phyloP scores from a whole-genome alignment of 2,888 invertebrate species.

The Drosophila nr. perissopoda region DNA sequence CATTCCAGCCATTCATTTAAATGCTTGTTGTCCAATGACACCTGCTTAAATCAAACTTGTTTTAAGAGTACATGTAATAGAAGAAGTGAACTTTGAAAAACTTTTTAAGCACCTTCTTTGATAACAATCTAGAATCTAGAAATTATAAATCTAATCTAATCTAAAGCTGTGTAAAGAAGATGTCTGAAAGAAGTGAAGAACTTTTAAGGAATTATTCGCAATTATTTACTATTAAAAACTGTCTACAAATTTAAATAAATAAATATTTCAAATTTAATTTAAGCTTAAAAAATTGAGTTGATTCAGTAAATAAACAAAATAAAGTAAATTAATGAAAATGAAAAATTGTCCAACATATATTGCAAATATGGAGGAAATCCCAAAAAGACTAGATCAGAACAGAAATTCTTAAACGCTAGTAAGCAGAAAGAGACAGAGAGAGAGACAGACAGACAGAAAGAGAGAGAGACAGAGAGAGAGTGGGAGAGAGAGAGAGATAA shows the following conservation, averaged over 20 bases:
- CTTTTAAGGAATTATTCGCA: not conserved
- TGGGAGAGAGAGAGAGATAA: not conserved
- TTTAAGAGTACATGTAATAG: no score
- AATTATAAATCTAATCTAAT: not conserved
- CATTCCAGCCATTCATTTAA: conserved; percentile 23
- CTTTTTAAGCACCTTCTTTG: not conserved
- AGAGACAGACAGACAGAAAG: not conserved
- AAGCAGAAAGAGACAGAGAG: not conserved
- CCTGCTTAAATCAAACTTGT: not conserved
- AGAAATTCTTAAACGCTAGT: not conserved
- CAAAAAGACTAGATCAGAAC: not conserved
- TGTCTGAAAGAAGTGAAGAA: not conserved
- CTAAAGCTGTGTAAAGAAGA: not conserved
- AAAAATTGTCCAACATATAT: not conserved
- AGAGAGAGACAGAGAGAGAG: no score
- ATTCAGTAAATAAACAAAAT: not conserved
- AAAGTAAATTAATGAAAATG: not conserved
- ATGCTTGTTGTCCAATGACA: conserved; percentile 26
- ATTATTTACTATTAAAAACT: not conserved
- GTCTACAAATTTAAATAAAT: not conserved
- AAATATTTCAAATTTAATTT: not conserved
- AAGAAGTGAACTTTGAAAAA: not conserved
- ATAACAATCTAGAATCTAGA: fast-evolving
- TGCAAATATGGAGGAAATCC: not conserved
- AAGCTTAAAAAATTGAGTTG: not conserved